A percentile compares a stretch with the other conserved stretches of the same genome.
Conservation (phyloP, 2,113 vertebrate species). For the Toxotes jaculatrix region DNA sequence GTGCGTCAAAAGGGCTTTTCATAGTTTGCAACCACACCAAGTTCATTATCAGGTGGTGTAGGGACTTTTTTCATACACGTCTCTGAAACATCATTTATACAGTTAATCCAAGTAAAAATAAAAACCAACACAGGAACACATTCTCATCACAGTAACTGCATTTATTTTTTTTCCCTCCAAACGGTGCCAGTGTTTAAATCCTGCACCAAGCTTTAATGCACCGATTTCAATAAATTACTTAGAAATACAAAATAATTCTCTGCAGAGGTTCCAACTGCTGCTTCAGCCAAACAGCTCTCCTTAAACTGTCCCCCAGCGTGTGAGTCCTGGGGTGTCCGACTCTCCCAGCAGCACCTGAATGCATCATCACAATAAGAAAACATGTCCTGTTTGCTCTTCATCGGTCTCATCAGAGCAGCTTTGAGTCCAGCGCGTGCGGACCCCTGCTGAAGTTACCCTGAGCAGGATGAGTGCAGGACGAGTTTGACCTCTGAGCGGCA, state of each 20-base stretch:
- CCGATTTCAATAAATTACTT: slow-evolving; percentile 43
- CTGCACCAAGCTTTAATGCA: not conserved
- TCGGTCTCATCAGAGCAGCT: not conserved
- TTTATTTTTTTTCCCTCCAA: slow-evolving; percentile 10
- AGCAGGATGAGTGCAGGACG: not conserved
- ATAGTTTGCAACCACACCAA: too few species aligned
- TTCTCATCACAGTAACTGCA: not conserved
- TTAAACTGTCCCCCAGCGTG: not conserved
- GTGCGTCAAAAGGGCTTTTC: too few species aligned
- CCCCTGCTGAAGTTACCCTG: not conserved
- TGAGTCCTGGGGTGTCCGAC: not conserved
- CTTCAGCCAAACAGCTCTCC: not conserved
- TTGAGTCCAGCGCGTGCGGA: not conserved
- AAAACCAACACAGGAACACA: not conserved
- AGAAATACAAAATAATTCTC: slow-evolving; percentile 10
- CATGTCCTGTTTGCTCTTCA: not conserved
- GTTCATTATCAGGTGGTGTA: not conserved
- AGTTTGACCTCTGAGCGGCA: not conserved
- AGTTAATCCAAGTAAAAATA: not conserved
- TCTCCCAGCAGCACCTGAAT: slow-evolving; percentile 8
- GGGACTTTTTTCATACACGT: not conserved
- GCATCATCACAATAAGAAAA: not conserved
- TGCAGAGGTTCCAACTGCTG: not conserved
- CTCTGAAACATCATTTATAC: not conserved
- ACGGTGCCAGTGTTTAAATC: not conserved